A percentile compares a stretch with the other conserved stretches of the same genome.
These are phyloP conservation scores for Catharus fuscescens DNA, from an alignment of 2,113 vertebrate genomes.

Conservation along the genomic window DNA sequence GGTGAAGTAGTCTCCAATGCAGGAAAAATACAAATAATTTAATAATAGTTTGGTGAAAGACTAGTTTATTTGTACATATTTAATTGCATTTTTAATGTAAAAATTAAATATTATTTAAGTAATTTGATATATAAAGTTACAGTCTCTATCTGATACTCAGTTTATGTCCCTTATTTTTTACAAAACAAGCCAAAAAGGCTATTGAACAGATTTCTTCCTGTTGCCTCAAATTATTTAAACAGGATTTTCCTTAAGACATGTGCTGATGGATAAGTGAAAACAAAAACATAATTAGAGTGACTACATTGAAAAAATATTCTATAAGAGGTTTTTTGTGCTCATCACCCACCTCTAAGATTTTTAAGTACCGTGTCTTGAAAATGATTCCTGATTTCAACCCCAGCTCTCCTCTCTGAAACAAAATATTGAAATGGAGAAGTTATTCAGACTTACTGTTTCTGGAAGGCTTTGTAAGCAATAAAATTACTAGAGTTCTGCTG, in stretches of 20 bases:
- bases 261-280: neutral
- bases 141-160: neutral
- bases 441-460: conserved; percentile 35
- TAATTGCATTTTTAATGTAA: neutral
- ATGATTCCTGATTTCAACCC: neutral
- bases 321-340: neutral
- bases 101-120: neutral
- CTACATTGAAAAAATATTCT: neutral
- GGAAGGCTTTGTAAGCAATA: conserved; percentile 40
- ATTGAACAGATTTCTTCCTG: neutral
- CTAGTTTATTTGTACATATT: neutral
- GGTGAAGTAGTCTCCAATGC: neutral
- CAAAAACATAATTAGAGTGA: neutral
- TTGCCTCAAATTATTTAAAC: neutral
- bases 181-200: neutral
- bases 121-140: neutral
- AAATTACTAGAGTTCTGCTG: conserved; percentile 13
- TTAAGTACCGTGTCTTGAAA: neutral
- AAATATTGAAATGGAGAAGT: conserved; percentile 23
- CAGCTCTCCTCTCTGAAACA: neutral
- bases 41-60: neutral
- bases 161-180: neutral
- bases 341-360: neutral
- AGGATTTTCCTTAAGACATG: neutral
- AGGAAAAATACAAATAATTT: neutral